Evolutionary conservation across 2,888 invertebrate species (phyloP), one percentile per base, ranked within the genome.

Genomic region (Lamellibrachia satsuma): DNA sequence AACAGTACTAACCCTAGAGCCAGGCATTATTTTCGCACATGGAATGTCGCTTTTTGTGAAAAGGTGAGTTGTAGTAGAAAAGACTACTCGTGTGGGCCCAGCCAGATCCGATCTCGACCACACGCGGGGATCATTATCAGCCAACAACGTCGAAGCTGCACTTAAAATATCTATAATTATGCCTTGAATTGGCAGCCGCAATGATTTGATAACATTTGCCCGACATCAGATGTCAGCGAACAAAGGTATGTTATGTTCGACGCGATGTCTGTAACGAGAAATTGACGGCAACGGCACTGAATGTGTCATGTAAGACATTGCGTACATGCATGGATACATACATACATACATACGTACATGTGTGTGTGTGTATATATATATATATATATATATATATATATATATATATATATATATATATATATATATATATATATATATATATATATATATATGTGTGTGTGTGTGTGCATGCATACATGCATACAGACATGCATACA

Each of bases 101-200:
- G 2, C 11, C 15, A 57, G 57, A 57, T 57, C 11, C 57, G 57
- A 57, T 57, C 57, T 57, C 57, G 57, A 57, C 57, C 57, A 11
- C 57, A 57, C 57, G 8, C 57, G 15, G 11, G 57, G 15, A 57
- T 8, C 15, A 22, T 75, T 75, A 75, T 15, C 75, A 22, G 75
- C 22, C n/a, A 75, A n/a, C 75, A 22, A 6, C 15, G 75, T 75
- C 22, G 75, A 22, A 22, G 75, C 11, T 75, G 75, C 75, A n/a
- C 22, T 9, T 22, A 60, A 75, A 75, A 75, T 22, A 3, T 75
- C 75, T 75, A 15, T 75, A 75, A 75, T 75, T 75, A 75, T 22
- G 75, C 75, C 75, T 22, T 75, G 75, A 75, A 75, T 75, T 75
- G 75, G 75, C 75, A 75, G 75, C n/a, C 75, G 11, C 75, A 75